Evolutionary conservation across 2,113 vertebrate species (phyloP), one percentile per base, ranked within the genome.

Genomic region (Neogobius melanostomus): DNA sequence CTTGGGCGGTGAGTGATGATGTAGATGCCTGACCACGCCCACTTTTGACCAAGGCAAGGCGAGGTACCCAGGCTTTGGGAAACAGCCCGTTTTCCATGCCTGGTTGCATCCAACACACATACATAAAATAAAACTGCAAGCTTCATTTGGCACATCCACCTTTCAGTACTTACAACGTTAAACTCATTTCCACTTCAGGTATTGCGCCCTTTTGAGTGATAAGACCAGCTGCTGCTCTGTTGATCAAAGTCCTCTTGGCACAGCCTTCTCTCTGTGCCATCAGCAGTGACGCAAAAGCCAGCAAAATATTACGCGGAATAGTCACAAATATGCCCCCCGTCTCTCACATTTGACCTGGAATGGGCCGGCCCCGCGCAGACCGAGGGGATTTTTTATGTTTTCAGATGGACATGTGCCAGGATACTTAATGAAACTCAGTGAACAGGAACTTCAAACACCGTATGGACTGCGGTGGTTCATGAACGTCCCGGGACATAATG

Each of bases 181-280:
- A 36, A 36, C 28, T 36, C 28, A 36, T 36, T 36, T 36, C 28
- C 28, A 36, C 28, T 36, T 36, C 4, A 36, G 28, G 28, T 3
- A 36, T 36, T 36, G 3, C 28, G 28, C 28, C 1, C 28, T 36
- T 36, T 36, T 43, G 28, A 46, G 42, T 46, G 69, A n/a, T 17
- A 63, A 64, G 49, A 11, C 52, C n/a, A 11, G 51, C 16, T 54
- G 15, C 61, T 21, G 51, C 48, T n/a, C 43, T 54, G 61, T 57
- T 57, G 54, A 46, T 59, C 57, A 62, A 47, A 54, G 17, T 68
- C 66, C 64, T 54, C 42, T 14, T 68, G 65, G 61, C 49, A 45
- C 36, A 5, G 7, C 49, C 54, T n/a, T 28, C 46, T 66, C 64
- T 36, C 4, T 36, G 28, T 36, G 3, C 28, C 28, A 36, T 36